Percentiles rank a stretch among this genome's conserved stretches.
Evolutionary conservation across 37 sponge, comb jelly and placozoan genomes (phyloP).

Genomic region (Axinella damicornis): DNA sequence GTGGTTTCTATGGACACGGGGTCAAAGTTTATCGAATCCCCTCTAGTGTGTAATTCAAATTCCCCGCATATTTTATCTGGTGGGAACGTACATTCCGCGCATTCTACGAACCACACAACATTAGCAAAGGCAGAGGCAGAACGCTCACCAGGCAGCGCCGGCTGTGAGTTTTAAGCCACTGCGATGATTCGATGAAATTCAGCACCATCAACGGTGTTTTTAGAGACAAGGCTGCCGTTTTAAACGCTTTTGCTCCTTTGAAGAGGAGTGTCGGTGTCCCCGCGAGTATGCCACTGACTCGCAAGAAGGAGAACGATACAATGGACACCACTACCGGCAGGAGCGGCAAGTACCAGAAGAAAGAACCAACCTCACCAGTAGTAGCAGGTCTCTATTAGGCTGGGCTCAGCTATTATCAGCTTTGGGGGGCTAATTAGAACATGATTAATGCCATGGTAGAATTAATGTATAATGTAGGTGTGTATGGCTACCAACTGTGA

Average conservation of each 20-base stretch:
- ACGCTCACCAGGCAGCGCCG: no score
- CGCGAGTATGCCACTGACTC: no score
- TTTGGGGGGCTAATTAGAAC: background rate
- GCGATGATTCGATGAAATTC: no score
- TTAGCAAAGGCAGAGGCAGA: no score
- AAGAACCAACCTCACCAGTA: background rate
- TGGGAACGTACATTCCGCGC: conserved; percentile 54
- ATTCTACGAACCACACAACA: conserved; percentile 57
- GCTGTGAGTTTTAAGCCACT: no score
- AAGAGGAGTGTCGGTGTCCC: no score
- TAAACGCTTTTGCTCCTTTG: no score
- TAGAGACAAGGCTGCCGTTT: no score
- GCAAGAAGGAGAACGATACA: no score
- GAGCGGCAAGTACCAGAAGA: background rate
- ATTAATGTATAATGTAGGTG: background rate
- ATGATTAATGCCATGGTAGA: background rate
- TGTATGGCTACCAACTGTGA: background rate
- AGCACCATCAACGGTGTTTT: no score
- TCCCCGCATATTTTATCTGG: conserved; percentile 26
- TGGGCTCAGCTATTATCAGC: background rate
- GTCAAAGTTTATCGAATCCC: conserved; percentile 32
- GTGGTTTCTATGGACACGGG: background rate
- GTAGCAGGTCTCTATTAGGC: background rate
- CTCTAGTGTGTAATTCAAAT: conserved; percentile 8
- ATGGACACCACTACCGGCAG: background rate